phyloP scores from a whole-genome alignment of 1,140 invertebrate species.

The Drosophila subobscura region DNA sequence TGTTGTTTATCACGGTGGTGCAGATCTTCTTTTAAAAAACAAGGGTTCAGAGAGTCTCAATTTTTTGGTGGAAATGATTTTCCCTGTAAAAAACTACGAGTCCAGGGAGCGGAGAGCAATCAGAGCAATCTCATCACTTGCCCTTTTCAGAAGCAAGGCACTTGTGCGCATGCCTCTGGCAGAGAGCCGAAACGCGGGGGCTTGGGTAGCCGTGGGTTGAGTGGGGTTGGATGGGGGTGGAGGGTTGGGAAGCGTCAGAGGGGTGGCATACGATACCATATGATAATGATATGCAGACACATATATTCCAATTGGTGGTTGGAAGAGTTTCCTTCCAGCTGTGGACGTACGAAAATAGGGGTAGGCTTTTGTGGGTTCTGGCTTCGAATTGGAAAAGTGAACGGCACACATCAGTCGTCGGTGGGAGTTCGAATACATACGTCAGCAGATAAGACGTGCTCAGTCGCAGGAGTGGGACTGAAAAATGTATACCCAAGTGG shows the following conservation, averaged over 20 bases:
- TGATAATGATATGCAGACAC: slow-evolving; percentile 72
- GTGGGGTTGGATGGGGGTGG: slow-evolving; percentile 10
- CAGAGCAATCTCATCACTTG: slow-evolving; percentile 57
- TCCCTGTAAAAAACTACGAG: slow-evolving; percentile 15
- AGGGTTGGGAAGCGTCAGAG: slow-evolving; percentile 11
- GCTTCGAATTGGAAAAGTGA: slow-evolving; percentile 70
- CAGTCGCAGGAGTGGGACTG: background rate
- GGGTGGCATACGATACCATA: slow-evolving; percentile 63
- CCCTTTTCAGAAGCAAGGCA: slow-evolving; percentile 10
- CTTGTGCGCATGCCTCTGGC: slow-evolving; percentile 69
- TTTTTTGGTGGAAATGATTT: slow-evolving; percentile 28
- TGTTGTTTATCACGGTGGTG: too few species aligned
- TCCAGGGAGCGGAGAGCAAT: slow-evolving; percentile 13
- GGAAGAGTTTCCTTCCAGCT: slow-evolving; percentile 56
- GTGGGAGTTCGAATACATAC: too few species aligned
- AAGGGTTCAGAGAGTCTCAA: slow-evolving; percentile 15
- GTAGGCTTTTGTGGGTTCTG: slow-evolving; percentile 52
- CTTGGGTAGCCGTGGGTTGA: slow-evolving; percentile 14
- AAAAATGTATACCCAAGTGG: slow-evolving; percentile 38
- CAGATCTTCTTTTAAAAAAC: slow-evolving; percentile 10
- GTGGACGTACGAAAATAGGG: slow-evolving; percentile 58
- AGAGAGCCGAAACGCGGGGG: slow-evolving; percentile 12
- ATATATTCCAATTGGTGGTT: slow-evolving; percentile 71
- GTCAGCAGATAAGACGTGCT: too few species aligned
- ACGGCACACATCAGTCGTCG: background rate